Base-by-base conservation (phyloP, 2,888 invertebrate species). In the Drosophila lutescens region DNA sequence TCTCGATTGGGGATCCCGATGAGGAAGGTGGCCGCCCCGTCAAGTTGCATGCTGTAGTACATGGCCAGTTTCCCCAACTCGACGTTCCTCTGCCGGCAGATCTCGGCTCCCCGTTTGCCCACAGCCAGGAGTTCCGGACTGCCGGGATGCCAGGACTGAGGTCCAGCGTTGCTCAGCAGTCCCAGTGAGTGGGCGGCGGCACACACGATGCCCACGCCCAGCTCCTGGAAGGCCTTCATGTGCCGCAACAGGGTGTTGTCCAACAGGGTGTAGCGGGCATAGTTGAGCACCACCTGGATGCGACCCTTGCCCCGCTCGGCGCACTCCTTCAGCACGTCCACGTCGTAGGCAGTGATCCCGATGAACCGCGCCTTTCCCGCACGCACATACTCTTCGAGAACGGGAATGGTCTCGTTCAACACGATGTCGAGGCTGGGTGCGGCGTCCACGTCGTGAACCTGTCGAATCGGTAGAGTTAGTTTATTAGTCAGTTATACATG, bases 381-480 rank as follows among this genome's bases (percentile, higher is more conserved):
- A 36, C 94, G 93, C 1, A 96, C 95, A 9, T 96, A 94, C 82
- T 94, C 94, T 79, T 96, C 95, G 5, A 98, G 91, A 2, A 95
- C 94, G 4, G 98, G 98, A 17, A 98, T 92, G 0, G 98, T 98
- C 92, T 98, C 98, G 56, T 96, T 95, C 0, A 98, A 83, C 2
- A 98, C 93, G 5, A 96, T 92, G 47, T 97, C 95, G n/a, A 95
- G 91, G 69, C 94, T 95, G 15, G 96, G 95, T 0, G 97, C 96
- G 91, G 97, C 98, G 86, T 98, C 98, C 60, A 97, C 93, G 89
- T 98, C 98, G 87, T 98, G 98, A 17, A 98, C 94, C 41, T 62
- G 30, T 30, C 1, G 30, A 30, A 30, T 30, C 8, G 8, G 30
- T 7, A 1, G 30, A 30, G 6, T 26, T 5, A 26, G 26, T 26